Evolutionary conservation across 2,888 invertebrate genomes (phyloP), one percentile per base, ranked within the genome.

Genomic region (Callinectes sapidus): DNA sequence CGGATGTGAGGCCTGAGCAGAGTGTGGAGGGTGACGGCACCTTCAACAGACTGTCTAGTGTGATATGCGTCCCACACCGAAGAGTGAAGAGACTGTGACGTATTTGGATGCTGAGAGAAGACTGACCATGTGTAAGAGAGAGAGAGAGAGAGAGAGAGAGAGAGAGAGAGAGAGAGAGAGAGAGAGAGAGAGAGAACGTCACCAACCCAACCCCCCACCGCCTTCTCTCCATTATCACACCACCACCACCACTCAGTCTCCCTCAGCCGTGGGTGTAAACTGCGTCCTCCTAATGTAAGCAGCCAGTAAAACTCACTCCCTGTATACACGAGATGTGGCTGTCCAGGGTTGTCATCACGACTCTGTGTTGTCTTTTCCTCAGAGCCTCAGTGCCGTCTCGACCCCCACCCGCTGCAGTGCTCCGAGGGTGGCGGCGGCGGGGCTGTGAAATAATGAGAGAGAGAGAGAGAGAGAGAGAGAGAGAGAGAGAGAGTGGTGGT

Each of bases 91-190:
- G 35, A 13, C 81, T 81, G 16, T 35, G 81, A 35, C 81, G 13
- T 28, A 32, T 77, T 81, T 35, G 81, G 32, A 16, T 81, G 81
- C 35, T 32, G 32, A 81, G 16, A 81, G 28, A 35, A 55, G 55
- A 28, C 32, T 32, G 28, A 88, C 55, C 39, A 61, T 39, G 89
- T 66, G 89, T 35, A 66, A 89, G 89, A 61, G 39, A 42, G 89
- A 66, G 89, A 39, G 71, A 61, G 71, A 35, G 89, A 66, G 42
- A 66, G 39, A 71, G 71, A 71, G 71, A 71, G 71, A 71, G 71
- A 71, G 71, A 71, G 71, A 71, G 71, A 71, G 66, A n/a, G 71
- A 13, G 18, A n/a, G 89, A 23, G 71, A 18, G 71, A 66, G 71
- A 39, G 89, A 32, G 39, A 39, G 89, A 66, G 89, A 39, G 71